These are phyloP conservation scores for Morbakka virulenta DNA, from an alignment of 30 jellyfish, hydroid and myxozoan species.

Conservation along the genomic window DNA sequence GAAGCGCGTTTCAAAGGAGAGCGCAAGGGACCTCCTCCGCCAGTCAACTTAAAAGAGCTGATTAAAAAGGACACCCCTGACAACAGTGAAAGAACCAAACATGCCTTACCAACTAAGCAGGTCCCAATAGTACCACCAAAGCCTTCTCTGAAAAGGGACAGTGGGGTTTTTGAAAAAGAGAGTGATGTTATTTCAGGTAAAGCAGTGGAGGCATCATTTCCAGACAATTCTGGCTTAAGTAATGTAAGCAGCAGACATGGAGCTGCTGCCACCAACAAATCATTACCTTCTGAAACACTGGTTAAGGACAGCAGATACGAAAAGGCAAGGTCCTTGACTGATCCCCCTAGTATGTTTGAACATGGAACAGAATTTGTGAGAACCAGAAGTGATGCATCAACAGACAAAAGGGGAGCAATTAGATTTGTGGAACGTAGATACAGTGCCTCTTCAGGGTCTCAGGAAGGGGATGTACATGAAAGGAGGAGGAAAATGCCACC, in stretches of 20 bases:
- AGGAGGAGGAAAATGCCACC: constrained; percentile 36
- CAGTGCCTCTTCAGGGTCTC: neutral
- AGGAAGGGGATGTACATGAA: constrained; percentile 19
- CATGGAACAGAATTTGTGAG: neutral
- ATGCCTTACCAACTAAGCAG: neutral
- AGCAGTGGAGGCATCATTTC: neutral
- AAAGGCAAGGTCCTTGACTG: neutral
- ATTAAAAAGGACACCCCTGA: constrained; percentile 54
- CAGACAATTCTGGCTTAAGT: neutral
- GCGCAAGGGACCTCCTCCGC: constrained; percentile 58
- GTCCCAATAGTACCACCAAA: neutral
- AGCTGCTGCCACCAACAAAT: neutral
- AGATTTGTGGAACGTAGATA: neutral
- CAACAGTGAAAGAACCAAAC: constrained; percentile 21
- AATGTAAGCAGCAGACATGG: neutral
- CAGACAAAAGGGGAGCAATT: neutral
- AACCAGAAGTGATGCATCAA: neutral
- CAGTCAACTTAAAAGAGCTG: constrained; percentile 49
- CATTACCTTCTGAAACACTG: neutral
- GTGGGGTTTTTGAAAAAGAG: neutral
- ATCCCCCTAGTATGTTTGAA: neutral
- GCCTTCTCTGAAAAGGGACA: neutral
- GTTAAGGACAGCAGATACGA: neutral
- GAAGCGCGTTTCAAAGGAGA: constrained; percentile 38
- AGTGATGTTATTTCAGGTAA: no score